phyloP scores from a whole-genome alignment of 2,113 vertebrate genomes.

The Caranx melampygus region DNA sequence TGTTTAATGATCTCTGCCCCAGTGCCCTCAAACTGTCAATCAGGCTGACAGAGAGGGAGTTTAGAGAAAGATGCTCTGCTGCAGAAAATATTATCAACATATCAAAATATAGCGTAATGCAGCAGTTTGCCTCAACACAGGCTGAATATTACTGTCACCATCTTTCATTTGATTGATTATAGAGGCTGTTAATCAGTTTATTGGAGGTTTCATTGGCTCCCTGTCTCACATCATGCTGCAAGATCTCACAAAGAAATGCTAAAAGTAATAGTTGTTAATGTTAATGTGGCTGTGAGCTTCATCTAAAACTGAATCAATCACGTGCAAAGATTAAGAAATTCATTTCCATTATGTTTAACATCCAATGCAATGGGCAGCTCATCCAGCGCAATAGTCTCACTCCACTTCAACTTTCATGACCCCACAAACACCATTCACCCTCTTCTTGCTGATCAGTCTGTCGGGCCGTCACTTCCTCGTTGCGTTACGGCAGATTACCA shows the following conservation, averaged over 20 bases:
- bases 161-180: too few species aligned
- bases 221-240: too few species aligned
- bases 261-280: too few species aligned
- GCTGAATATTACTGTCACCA: too few species aligned
- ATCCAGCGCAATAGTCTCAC: not conserved
- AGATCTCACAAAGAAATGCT: too few species aligned
- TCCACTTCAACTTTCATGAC: too few species aligned
- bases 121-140: not conserved
- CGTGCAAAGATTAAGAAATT: not conserved
- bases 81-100: not conserved
- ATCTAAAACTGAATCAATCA: too few species aligned
- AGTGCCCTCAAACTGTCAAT: conserved; percentile 78
- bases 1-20: conserved; percentile 64
- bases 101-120: not conserved
- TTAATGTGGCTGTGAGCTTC: too few species aligned
- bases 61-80: not conserved
- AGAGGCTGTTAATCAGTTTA: too few species aligned
- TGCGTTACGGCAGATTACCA: conserved; percentile 49
- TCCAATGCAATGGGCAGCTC: too few species aligned
- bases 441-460: conserved; percentile 17
- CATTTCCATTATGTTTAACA: too few species aligned
- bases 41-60: conserved; percentile 12
- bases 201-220: too few species aligned
- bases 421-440: not conserved
- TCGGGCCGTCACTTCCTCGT: not conserved